Base-by-base conservation (phyloP, 35 echinoderm and acorn worm species). In the Holothuria glaberrima region DNA sequence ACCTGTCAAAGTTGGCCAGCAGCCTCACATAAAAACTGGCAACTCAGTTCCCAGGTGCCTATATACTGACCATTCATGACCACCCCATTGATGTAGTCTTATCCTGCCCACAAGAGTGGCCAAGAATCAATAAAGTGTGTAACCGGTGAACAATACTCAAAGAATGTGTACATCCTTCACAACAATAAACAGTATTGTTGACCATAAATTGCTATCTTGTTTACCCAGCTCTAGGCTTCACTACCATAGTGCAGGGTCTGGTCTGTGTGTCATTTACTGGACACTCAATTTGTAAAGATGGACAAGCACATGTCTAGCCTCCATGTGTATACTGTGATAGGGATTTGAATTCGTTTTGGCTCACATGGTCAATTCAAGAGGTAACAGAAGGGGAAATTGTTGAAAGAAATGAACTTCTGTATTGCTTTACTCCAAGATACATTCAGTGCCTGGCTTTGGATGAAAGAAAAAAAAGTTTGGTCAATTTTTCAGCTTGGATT, bases 121-220 rank as follows among this genome's bases (percentile, higher is more conserved):
- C 41, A 41, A 75, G 71, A 54, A 75, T 75, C 71, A 75, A 75
- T 75, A 75, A 75, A 12, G 2, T 41, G 71, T 9, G 31, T 2
- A 38, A 32, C 44, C 18, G 71, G 24, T 75, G 71, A 75, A 75
- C 71, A 75, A 75, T 75, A 32, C 71, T 0, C 14, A 0, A 75
- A 75, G 71, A 75, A 75, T 75, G 71, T 41, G 44, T 14, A 6
- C 33, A 38, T 38, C 71, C 32, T 41, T 38, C 9, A 41, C 20
- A 21, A 75, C 71, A 75, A 75, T 75, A 75, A 75, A 75, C 33
- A 41, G 31, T 41, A 41, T 75, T 75, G 71, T 75, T 75, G 71
- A 75, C 71, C 20, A 38, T 35, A 7, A 75, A 32, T 38, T 75
- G 71, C 33, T 75, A 9, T 18, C 71, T 21, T 31, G 71, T 75